Evolutionary conservation across 2,888 invertebrate species (phyloP), one percentile per base, ranked within the genome.

Genomic region (Sphaeridia pumilis): DNA sequence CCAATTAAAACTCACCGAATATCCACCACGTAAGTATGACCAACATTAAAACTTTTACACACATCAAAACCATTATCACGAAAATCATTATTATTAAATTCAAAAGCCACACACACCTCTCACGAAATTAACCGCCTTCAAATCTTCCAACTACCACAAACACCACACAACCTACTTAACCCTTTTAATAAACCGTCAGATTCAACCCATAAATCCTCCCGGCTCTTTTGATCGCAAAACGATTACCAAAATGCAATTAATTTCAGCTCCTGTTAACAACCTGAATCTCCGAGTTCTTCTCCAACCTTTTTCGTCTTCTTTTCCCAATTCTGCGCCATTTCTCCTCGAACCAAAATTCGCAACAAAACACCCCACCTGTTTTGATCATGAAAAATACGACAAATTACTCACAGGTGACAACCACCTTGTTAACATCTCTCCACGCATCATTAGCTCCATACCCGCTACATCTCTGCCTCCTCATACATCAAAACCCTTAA

Each of bases 371-470:
- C 7, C 31, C 7, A 10, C 31, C 14, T 10, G 14, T 31, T 31
- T 31, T 10, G 14, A 31, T 31, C 31, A 31, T 14, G 31, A 31
- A 14, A 31, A 31, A 7, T 31, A 10, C 31, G 58, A 59, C 56
- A 59, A 63, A 63, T 63, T 63, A 63, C 60, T 63, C 63, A 63
- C 59, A 60, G 60, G 60, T 63, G 63, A 59, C 60, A 63, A 62
- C 57, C 57, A 62, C 63, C 60, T 63, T 63, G 63, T 61, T 61
- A 61, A 54, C 46, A 21, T 36, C 35, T 41, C 44, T 34, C 44
- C 31, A 43, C 45, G 31, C 14, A 22, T 10, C 14, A 42, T 31
- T 31, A 10, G 34, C 31, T 35, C 42, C n/a, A n/a, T n/a, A n/a
- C n/a, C n/a, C n/a, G n/a, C n/a, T n/a, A n/a, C n/a, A n/a, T n/a